phyloP scores from a whole-genome alignment of 2,888 invertebrate species.

The Cylindroiulus punctatus region DNA sequence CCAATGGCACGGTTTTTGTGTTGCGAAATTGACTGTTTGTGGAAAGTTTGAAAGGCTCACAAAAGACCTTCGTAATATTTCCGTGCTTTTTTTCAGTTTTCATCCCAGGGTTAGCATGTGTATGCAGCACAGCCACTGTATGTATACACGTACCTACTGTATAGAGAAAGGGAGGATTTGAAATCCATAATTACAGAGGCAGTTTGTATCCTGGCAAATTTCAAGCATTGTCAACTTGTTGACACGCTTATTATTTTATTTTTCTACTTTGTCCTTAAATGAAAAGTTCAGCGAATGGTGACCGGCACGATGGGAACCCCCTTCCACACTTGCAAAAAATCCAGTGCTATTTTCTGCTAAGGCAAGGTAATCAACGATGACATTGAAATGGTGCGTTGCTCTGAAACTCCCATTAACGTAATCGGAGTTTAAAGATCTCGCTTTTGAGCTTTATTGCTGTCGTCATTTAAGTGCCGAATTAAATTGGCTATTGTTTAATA shows the following conservation, averaged over 20 bases:
- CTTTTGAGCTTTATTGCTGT: neutral
- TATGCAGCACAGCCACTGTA: no score
- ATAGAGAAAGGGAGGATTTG: neutral
- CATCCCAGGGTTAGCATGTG: neutral
- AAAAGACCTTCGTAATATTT: neutral
- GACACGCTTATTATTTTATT: conserved; percentile 29
- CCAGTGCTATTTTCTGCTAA: neutral
- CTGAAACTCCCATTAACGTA: neutral
- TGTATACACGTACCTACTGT: no score
- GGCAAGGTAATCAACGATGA: neutral
- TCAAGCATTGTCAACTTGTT: conserved; percentile 10
- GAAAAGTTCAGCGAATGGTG: neutral
- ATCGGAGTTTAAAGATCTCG: neutral
- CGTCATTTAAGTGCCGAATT: neutral
- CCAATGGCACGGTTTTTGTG: neutral
- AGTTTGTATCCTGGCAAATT: conserved; percentile 15
- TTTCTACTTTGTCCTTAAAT: neutral
- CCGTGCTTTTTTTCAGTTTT: neutral
- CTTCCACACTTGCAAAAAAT: neutral
- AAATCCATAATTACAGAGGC: conserved; percentile 8
- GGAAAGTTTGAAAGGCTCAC: neutral
- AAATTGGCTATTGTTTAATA: neutral
- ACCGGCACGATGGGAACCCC: neutral
- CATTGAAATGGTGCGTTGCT: neutral
- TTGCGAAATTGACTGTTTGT: neutral